These are phyloP conservation scores for Eupleurogrammus muticus DNA, from an alignment of 2,797 vertebrate genomes.

Conservation along the genomic window DNA sequence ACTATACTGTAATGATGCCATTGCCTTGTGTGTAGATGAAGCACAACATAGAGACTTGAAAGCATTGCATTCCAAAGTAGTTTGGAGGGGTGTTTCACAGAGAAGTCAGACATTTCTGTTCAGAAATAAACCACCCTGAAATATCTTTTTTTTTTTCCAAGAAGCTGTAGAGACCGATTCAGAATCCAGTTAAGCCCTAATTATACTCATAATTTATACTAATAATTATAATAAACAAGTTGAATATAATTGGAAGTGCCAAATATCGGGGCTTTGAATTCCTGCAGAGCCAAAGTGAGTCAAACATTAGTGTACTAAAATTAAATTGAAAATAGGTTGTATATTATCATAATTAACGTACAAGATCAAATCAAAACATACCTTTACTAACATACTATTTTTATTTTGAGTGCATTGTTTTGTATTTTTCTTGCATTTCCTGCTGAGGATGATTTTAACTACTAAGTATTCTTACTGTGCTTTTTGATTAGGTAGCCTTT, in stretches of 20 bases:
- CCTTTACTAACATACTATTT: too few species aligned
- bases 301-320: background rate
- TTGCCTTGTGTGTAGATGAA: conserved; percentile 53
- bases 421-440: background rate
- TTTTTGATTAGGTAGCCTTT: background rate
- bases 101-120: conserved; percentile 26
- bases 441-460: background rate
- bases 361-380: background rate
- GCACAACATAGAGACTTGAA: conserved; percentile 31
- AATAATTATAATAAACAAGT: background rate
- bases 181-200: background rate
- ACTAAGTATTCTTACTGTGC: background rate
- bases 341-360: background rate
- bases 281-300: background rate
- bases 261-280: background rate
- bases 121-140: background rate
- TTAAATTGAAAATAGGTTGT: background rate
- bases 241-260: background rate
- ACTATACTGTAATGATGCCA: conserved; percentile 57
- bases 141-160: conserved; percentile 4
- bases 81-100: conserved; percentile 13
- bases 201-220: background rate
- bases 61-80: conserved; percentile 49
- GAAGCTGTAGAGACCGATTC: background rate
- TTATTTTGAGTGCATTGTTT: background rate